Base-by-base conservation (phyloP, 2,113 vertebrate genomes). In the Seriola dumerili region DNA sequence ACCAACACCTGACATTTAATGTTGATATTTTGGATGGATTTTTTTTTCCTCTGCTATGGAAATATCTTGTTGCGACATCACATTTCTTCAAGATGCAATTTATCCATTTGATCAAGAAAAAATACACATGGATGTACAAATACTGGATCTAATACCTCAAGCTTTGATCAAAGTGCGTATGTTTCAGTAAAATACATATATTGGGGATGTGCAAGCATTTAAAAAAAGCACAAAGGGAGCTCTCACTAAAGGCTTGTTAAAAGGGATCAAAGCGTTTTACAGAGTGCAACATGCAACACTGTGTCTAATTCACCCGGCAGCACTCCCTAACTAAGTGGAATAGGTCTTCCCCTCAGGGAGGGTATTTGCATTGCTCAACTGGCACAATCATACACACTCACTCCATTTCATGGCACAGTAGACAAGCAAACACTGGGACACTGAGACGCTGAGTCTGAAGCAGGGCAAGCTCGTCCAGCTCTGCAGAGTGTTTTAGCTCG, bases 401-500 rank as follows among this genome's bases (percentile, higher is more conserved):
- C 78, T 91, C 80, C 80, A 85, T 92, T 91, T 90, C 86, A 88
- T 79, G 85, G 78, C 87, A 87, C 85, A 78, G 85, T 69, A 83
- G 67, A 89, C 81, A 88, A 90, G 82, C 86, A 93, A 94, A 91
- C 86, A 90, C 74, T 38, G 66, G 58, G 83, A 85, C 85, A 82
- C 82, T 70, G 85, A 89, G 85, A 90, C 86, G 42, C 72, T 14
- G 66, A 83, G 83, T 81, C 78, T 86, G 80, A 64, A 84, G 85
- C 50, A 1, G 59, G 50, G 52, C 61, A 29, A 72, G 75, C 85
- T 72, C 38, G 19, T 80, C 85, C 76, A 36, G 63, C 54, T 23
- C 48, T 29, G 79, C 76, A 46, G 72, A 76, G 81, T 54, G 76
- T 44, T 84, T 84, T 19, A 84, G 83, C 78, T 81, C 25, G 0